phyloP scores from a whole-genome alignment of 37 sponge, comb jelly and placozoan species.

The Amphimedon queenslandica region DNA sequence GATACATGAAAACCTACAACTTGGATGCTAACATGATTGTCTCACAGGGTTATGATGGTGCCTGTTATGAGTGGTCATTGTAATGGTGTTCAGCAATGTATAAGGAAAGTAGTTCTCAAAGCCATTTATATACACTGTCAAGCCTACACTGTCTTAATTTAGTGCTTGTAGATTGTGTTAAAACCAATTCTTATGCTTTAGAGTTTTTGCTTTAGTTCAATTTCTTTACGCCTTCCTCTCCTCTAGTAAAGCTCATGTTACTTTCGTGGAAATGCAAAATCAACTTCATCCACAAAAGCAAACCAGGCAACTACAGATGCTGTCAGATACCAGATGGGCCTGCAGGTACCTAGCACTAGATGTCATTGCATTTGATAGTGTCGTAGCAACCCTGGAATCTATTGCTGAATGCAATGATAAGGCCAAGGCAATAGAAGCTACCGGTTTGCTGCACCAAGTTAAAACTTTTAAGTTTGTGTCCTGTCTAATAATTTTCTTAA shows the following conservation, averaged over 20 bases:
- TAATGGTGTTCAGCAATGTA: slow-evolving; percentile 53
- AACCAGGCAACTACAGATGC: slow-evolving; percentile 22
- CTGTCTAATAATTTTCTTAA: slow-evolving; percentile 36
- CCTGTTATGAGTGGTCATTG: slow-evolving; percentile 76
- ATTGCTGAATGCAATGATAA: slow-evolving; percentile 58
- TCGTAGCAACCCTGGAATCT: slow-evolving; percentile 55
- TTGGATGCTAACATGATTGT: slow-evolving; percentile 39
- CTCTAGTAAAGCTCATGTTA: slow-evolving; percentile 31
- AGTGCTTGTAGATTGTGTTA: slow-evolving; percentile 59
- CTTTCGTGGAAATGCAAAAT: slow-evolving; percentile 38
- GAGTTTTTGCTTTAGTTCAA: slow-evolving; percentile 47
- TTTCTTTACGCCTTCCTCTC: slow-evolving; percentile 45
- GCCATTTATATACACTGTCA: slow-evolving; percentile 59
- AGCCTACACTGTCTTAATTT: slow-evolving; percentile 61
- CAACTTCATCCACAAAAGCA: slow-evolving; percentile 55
- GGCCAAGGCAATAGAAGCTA: slow-evolving; percentile 54
- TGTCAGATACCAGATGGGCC: slow-evolving; percentile 72
- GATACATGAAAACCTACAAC: slow-evolving; percentile 34
- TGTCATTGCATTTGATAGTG: slow-evolving; percentile 54
- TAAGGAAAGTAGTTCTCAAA: slow-evolving; percentile 46
- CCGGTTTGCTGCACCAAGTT: slow-evolving; percentile 49
- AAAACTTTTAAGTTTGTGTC: slow-evolving; percentile 43
- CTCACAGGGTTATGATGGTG: slow-evolving; percentile 68
- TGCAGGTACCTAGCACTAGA: slow-evolving; percentile 69
- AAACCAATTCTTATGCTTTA: slow-evolving; percentile 40